Conservation (phyloP, 2,888 invertebrate species). For the Mythimna impura region DNA sequence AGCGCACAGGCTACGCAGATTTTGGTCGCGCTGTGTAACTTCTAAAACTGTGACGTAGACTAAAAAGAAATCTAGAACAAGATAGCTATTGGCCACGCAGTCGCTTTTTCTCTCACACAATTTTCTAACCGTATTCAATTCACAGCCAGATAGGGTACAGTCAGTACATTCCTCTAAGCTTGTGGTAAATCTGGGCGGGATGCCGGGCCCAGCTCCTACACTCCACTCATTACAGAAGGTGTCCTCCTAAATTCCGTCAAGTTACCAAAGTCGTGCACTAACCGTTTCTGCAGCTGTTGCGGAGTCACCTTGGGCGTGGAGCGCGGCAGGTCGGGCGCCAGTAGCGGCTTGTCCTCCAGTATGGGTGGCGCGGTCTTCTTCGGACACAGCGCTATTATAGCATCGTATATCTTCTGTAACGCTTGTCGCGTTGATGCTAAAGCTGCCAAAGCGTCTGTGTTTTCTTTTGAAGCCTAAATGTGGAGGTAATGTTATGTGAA, state of each 20-base stretch:
- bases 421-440: slow-evolving; percentile 91
- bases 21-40: too few species aligned
- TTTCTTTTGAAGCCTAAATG: slow-evolving; percentile 85
- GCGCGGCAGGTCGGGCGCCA: slow-evolving; percentile 78
- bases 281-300: slow-evolving; percentile 87
- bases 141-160: too few species aligned
- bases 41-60: too few species aligned
- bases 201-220: too few species aligned
- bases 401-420: slow-evolving; percentile 91
- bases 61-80: too few species aligned
- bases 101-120: too few species aligned
- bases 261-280: slow-evolving; percentile 59
- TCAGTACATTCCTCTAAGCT: too few species aligned
- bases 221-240: too few species aligned
- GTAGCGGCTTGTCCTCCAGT: slow-evolving; percentile 86
- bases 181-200: too few species aligned
- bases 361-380: slow-evolving; percentile 89
- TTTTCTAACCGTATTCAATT: too few species aligned
- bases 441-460: slow-evolving; percentile 92
- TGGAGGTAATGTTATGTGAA: slow-evolving; percentile 4
- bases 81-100: too few species aligned
- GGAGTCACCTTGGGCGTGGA: slow-evolving; percentile 86
- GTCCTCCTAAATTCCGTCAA: background rate
- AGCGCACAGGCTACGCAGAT: too few species aligned
- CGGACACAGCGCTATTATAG: slow-evolving; percentile 91